phyloP scores from a whole-genome alignment of 2,113 vertebrate genomes.

The Turnix velox region DNA sequence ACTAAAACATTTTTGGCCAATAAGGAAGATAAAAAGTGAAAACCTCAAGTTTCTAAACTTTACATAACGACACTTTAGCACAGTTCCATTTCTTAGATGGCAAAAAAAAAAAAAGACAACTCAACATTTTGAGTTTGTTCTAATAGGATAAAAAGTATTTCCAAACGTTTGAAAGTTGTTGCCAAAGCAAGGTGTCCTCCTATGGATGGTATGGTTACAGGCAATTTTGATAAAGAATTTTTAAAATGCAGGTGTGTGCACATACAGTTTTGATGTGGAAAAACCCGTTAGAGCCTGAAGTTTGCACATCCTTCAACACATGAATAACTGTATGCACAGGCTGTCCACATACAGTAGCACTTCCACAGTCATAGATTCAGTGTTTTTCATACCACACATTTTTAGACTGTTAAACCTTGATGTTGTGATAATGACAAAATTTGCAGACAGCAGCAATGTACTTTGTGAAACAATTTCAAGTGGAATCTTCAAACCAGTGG shows the following conservation, averaged over 20 bases:
- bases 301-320: neutral
- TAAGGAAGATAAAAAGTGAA: neutral
- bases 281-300: neutral
- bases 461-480: conserved; percentile 16
- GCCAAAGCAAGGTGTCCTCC: neutral
- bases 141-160: neutral
- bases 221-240: neutral
- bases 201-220: neutral
- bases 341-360: neutral
- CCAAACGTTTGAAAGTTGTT: neutral
- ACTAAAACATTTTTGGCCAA: neutral
- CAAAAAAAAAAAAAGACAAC: neutral
- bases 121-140: neutral
- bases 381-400: conserved; percentile 26
- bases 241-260: neutral
- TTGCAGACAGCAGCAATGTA: neutral
- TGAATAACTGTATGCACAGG: neutral
- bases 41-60: neutral
- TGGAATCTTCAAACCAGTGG: neutral
- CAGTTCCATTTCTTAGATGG: neutral
- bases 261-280: neutral
- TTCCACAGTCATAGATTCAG: neutral
- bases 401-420: neutral
- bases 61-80: neutral
- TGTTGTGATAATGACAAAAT: neutral